These are phyloP conservation scores for Platycheirus rosarum DNA, from an alignment of 2,888 invertebrate species.

Conservation along the genomic window DNA sequence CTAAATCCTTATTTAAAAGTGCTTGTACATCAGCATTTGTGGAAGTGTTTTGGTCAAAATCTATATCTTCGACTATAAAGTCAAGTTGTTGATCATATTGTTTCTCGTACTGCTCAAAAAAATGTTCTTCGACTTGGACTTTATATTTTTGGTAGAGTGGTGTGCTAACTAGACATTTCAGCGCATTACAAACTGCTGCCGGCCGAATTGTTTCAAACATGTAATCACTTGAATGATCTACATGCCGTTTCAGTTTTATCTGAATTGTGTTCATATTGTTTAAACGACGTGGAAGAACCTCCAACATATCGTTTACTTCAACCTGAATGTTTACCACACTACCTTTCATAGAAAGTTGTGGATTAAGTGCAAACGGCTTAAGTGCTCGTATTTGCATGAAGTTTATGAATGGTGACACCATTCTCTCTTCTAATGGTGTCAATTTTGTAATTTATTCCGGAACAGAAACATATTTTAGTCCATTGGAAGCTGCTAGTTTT, in stretches of 20 bases:
- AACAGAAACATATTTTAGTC: conserved; percentile 42
- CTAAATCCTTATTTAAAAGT: background rate
- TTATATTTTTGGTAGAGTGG: conserved; percentile 42
- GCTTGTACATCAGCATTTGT: background rate
- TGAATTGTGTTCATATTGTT: conserved; percentile 76
- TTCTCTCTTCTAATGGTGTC: conserved; percentile 78
- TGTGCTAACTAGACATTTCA: conserved; percentile 73
- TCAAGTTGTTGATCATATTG: conserved; percentile 8
- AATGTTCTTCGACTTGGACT: background rate
- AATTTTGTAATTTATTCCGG: conserved; percentile 74
- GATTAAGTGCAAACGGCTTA: conserved; percentile 76
- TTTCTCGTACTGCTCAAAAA: background rate
- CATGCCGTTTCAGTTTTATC: conserved; percentile 77
- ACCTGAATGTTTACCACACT: conserved; percentile 78
- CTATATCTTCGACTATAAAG: conserved; percentile 7
- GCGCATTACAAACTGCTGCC: conserved; percentile 71
- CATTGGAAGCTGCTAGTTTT: background rate
- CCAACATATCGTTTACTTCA: conserved; percentile 75
- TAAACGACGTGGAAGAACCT: conserved; percentile 75
- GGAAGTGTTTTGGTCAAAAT: background rate
- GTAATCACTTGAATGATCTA: conserved; percentile 75
- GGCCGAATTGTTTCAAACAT: conserved; percentile 77
- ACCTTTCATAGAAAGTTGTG: conserved; percentile 77
- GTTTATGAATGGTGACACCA: conserved; percentile 78
- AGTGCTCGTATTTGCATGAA: conserved; percentile 79